phyloP scores from a whole-genome alignment of 2,888 invertebrate species.

The Acanthopleura granulata region DNA sequence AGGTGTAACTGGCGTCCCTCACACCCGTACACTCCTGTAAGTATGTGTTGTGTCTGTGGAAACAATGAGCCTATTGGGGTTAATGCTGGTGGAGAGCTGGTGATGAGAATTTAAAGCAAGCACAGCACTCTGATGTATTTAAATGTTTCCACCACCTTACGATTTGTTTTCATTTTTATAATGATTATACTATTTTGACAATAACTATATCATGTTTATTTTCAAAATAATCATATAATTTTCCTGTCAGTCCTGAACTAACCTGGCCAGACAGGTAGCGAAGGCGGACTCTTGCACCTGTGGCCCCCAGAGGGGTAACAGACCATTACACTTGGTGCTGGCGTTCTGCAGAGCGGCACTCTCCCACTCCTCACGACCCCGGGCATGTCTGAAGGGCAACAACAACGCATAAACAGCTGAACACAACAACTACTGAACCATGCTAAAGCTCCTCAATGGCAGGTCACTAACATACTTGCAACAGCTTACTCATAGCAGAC shows the following conservation, averaged over 20 bases:
- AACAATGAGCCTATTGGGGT: constrained; percentile 21
- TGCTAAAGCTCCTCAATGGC: too few species aligned
- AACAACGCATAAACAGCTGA: not conserved
- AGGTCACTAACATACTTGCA: too few species aligned
- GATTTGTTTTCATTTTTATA: too few species aligned
- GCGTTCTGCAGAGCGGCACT: constrained; percentile 98
- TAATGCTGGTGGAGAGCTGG: too few species aligned
- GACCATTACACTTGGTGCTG: constrained; percentile 96
- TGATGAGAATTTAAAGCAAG: too few species aligned
- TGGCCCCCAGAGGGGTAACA: constrained; percentile 96
- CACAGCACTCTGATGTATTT: too few species aligned
- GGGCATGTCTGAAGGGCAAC: constrained; percentile 71
- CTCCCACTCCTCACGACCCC: constrained; percentile 95
- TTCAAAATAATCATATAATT: too few species aligned
- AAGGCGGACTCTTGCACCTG: constrained; percentile 71
- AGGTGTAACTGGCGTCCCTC: constrained; percentile 69
- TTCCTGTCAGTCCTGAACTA: constrained; percentile 61
- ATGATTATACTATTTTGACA: too few species aligned
- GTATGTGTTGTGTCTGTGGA: constrained; percentile 73
- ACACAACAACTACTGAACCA: not conserved
- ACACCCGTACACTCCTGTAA: constrained; percentile 71
- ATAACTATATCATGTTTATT: too few species aligned
- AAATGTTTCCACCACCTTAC: too few species aligned
- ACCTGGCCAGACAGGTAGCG: constrained; percentile 92
- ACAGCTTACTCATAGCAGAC: too few species aligned